These are phyloP conservation scores for Stichodactyla helianthus DNA, from an alignment of 64 coral and sea anemone genomes.

Conservation along the genomic window DNA sequence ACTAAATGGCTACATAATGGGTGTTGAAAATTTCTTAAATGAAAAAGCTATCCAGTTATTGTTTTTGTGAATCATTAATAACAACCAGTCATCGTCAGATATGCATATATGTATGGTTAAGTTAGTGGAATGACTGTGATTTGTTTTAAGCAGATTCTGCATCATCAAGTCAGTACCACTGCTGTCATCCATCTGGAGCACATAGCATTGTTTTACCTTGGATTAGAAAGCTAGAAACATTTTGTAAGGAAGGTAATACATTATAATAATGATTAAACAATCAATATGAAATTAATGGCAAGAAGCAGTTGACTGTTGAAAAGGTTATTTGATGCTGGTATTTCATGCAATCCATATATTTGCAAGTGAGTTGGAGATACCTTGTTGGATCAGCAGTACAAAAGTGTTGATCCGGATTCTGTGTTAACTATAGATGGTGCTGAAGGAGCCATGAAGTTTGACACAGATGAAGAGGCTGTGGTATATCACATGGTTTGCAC, in stretches of 20 bases:
- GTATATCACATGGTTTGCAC: slow-evolving; percentile 95
- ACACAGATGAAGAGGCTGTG: slow-evolving; percentile 66
- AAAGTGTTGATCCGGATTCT: neutral
- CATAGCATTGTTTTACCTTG: slow-evolving; percentile 73
- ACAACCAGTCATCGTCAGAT: too few relatives aligned
- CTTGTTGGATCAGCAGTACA: too few relatives aligned
- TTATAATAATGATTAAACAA: neutral
- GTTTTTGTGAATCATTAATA: too few relatives aligned
- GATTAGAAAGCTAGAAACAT: slow-evolving; percentile 72
- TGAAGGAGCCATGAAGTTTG: slow-evolving; percentile 44
- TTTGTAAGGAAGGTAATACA: slow-evolving; percentile 50
- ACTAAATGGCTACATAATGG: too few relatives aligned
- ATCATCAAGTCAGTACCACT: slow-evolving; percentile 65
- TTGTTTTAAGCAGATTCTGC: slow-evolving; percentile 47
- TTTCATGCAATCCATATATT: too few relatives aligned
- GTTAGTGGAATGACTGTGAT: neutral
- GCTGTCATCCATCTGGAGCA: slow-evolving; percentile 63
- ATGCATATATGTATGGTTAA: too few relatives aligned
- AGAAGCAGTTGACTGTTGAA: neutral
- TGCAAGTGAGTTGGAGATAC: too few relatives aligned
- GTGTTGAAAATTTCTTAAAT: too few relatives aligned
- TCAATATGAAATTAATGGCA: neutral
- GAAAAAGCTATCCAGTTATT: too few relatives aligned
- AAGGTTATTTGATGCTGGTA: too few relatives aligned
- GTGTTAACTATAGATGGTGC: neutral